Conservation (phyloP, 2,113 vertebrate species). For the Eidolon helvum region DNA sequence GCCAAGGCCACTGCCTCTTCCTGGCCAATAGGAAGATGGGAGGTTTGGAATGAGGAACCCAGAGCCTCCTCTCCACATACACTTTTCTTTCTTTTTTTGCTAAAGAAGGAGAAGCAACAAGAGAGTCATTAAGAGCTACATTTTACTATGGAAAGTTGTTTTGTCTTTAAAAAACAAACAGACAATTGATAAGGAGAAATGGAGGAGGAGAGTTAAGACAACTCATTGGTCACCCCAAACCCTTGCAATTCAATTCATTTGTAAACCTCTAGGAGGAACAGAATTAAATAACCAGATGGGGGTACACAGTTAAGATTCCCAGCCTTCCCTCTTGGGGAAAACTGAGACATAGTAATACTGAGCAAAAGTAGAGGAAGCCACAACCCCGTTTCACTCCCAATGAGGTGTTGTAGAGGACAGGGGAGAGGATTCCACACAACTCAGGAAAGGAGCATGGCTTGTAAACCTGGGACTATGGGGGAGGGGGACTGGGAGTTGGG, state of each 20-base stretch:
- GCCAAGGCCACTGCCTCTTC: background rate
- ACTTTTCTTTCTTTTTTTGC: no score
- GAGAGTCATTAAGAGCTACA: slow-evolving; percentile 34
- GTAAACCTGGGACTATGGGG: slow-evolving; percentile 50
- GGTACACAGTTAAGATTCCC: background rate
- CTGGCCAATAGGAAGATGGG: background rate
- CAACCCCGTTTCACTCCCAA: background rate
- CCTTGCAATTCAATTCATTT: background rate
- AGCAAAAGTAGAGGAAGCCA: slow-evolving; percentile 46
- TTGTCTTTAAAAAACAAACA: slow-evolving; percentile 17
- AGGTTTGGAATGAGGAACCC: background rate
- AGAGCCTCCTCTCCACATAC: background rate
- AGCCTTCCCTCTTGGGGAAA: slow-evolving; percentile 22
- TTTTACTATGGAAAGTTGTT: slow-evolving; percentile 71
- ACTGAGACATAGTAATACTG: slow-evolving; percentile 61
- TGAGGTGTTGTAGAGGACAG: background rate
- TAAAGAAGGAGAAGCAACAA: background rate
- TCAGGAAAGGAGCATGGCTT: background rate
- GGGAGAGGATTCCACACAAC: background rate
- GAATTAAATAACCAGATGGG: slow-evolving; percentile 55
- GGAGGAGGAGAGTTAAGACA: background rate
- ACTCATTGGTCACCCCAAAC: background rate
- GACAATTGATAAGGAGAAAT: background rate
- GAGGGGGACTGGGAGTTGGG: background rate
- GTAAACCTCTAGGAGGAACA: slow-evolving; percentile 13